A percentile compares a stretch with the other conserved stretches of the same genome.
phyloP scores from a whole-genome alignment of 2,888 invertebrate species.

The Hypomecis atomaria region DNA sequence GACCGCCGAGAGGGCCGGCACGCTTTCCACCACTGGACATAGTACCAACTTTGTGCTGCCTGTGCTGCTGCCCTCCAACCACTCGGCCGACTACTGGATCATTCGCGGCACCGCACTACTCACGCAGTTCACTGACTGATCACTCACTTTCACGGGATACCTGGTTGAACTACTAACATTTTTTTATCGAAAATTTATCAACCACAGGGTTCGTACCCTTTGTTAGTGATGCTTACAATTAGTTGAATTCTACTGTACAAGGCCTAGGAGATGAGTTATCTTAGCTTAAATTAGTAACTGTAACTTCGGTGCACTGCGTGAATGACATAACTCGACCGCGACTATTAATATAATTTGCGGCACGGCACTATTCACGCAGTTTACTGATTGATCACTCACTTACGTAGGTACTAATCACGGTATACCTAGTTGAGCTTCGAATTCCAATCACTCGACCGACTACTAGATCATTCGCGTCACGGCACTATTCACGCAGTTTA shows the following conservation, averaged over 20 bases:
- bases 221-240: too few relatives aligned
- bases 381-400: constrained; percentile 85
- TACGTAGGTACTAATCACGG: neutral
- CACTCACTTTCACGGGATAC: constrained; percentile 31
- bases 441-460: constrained; percentile 85
- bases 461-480: constrained; percentile 96
- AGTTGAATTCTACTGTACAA: too few relatives aligned
- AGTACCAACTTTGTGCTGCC: constrained; percentile 96
- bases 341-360: constrained; percentile 96
- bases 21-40: constrained; percentile 95
- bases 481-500: constrained; percentile 92
- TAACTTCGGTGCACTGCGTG: too few relatives aligned
- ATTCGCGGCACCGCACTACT: constrained; percentile 94
- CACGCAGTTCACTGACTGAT: constrained; percentile 90
- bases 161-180: too few relatives aligned
- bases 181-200: too few relatives aligned
- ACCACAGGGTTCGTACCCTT: too few relatives aligned
- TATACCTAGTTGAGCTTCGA: too few relatives aligned
- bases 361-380: constrained; percentile 93
- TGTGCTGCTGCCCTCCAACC: constrained; percentile 87
- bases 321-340: constrained; percentile 74
- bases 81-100: constrained; percentile 92
- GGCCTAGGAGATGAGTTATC: too few relatives aligned
- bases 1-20: constrained; percentile 94
- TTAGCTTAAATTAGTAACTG: too few relatives aligned